A percentile compares a stretch with the other conserved stretches of the same genome.
These are phyloP conservation scores for Noctilio leporinus DNA, from an alignment of 2,113 vertebrate species.

Conservation along the genomic window DNA sequence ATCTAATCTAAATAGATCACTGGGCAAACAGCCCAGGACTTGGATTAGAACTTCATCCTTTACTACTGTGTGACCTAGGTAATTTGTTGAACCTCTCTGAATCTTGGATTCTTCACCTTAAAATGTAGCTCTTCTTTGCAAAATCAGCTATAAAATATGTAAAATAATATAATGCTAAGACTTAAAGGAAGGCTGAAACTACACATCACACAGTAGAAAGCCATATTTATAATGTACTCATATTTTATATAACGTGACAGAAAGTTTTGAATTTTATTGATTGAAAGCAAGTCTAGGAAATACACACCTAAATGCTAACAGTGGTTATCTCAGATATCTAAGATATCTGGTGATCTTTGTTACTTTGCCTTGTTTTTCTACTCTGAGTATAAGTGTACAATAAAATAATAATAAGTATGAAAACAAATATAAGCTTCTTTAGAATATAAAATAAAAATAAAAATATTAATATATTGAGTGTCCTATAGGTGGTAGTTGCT, in stretches of 20 bases:
- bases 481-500: background rate
- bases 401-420: background rate
- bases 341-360: background rate
- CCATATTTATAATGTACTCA: background rate
- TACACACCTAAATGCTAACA: background rate
- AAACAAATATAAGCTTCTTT: background rate
- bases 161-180: background rate
- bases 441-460: background rate
- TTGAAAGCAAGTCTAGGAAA: background rate
- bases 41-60: background rate
- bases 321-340: background rate
- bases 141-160: background rate
- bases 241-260: background rate
- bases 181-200: background rate
- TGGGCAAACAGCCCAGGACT: background rate
- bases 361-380: background rate
- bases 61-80: background rate
- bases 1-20: background rate
- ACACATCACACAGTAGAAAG: background rate
- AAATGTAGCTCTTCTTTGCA: background rate
- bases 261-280: background rate
- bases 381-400: background rate
- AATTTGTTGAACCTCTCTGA: background rate
- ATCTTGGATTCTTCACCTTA: background rate
- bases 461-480: background rate